A percentile compares a stretch with the other conserved stretches of the same genome.
phyloP scores from a whole-genome alignment of 2,888 invertebrate genomes.

The Mythimna albipuncta region DNA sequence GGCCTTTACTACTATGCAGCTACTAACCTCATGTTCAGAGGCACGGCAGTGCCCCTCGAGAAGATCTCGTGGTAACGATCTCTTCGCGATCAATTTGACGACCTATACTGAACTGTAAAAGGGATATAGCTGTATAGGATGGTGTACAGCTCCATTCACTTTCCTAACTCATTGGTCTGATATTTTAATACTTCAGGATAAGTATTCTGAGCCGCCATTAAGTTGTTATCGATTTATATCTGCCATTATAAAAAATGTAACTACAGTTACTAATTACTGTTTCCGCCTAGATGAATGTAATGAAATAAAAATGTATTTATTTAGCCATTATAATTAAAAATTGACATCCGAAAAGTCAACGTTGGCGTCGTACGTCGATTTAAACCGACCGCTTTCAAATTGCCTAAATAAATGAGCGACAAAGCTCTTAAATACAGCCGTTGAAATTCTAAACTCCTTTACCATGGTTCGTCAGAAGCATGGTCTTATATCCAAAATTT shows the following conservation, averaged over 20 bases:
- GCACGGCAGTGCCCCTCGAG: no score
- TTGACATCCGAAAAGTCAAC: conserved; percentile 8
- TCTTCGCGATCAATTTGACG: no score
- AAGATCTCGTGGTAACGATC: no score
- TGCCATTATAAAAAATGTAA: neutral
- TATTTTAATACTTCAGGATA: no score
- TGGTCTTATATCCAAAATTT: conserved; percentile 33
- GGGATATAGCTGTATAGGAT: neutral
- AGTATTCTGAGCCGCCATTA: neutral
- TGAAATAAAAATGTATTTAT: conserved; percentile 9
- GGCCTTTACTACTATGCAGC: neutral
- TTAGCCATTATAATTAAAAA: conserved; percentile 1
- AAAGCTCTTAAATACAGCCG: conserved; percentile 41
- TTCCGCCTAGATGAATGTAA: neutral
- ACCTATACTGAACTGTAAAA: no score
- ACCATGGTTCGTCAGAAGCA: conserved; percentile 36
- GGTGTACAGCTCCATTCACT: no score
- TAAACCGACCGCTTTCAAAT: conserved; percentile 34
- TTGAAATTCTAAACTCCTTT: conserved; percentile 10
- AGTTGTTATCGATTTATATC: neutral
- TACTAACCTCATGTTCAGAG: neutral
- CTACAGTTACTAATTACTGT: neutral
- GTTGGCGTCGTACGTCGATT: conserved; percentile 1
- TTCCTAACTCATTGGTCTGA: no score
- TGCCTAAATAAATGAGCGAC: conserved; percentile 38